Evolutionary conservation across 2,113 vertebrate genomes (phyloP), one percentile per base, ranked within the genome.

Genomic region (Phoenicopterus ruber): DNA sequence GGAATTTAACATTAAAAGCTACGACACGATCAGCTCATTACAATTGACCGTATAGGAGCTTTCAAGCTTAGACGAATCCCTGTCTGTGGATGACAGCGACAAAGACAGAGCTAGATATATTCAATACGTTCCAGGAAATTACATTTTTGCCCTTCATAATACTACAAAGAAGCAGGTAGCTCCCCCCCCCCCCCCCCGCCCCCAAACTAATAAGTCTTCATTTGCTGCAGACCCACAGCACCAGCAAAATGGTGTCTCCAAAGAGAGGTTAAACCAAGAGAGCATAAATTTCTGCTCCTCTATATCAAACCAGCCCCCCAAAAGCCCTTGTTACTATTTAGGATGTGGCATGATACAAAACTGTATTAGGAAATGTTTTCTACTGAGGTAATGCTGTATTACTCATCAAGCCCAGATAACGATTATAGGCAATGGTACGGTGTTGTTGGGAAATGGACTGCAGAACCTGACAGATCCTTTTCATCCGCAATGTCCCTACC

Each of bases 81-180:
- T 85, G 32, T 29, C 66, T 36, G 32, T 34, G 26, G 86, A 40
- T 77, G 74, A 59, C 78, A 93, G 42, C 61, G 65, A 72, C 82
- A 88, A 73, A 74, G n/a, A 40, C 44, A 79, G 80, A 70, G 10
- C 14, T 40, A 70, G 40, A 80, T 76, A 26, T n/a, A 70, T 80
- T 40, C 79, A 70, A 22, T 66, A 73, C 40, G 34, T 82, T 52
- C 38, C 86, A 93, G 94, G 54, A 97, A 94, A 94, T 95, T 77
- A 83, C n/a, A 74, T 76, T 92, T 82, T 82, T 85, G 11, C 58
- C 22, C 26, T 91, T 76, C 32, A 71, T 55, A 86, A 38, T 58
- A 73, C 57, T 49, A 61, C 32, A 81, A 74, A 89, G 52, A 59
- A 82, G 55, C 13, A 70, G 38, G n/a, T 49, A 63, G 47, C 34